Evolutionary conservation across 2,797 vertebrate genomes (phyloP), one percentile per base, ranked within the genome.

Genomic region (Chiroxiphia lanceolata): DNA sequence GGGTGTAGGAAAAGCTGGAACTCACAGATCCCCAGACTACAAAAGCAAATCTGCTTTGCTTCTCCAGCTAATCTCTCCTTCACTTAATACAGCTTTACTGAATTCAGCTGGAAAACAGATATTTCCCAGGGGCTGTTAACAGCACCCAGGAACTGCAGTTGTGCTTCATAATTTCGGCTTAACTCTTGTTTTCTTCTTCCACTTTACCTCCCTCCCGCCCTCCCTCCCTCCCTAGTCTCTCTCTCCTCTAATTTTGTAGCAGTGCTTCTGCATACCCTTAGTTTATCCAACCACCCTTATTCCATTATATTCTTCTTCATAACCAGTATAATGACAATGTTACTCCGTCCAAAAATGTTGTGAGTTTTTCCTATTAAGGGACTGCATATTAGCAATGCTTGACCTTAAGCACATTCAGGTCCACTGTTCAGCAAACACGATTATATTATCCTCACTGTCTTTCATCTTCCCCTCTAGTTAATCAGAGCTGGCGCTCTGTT

Each of bases 1-100:
- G 56, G 34, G 34, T 64, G 33, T 21, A 80, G 65, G 60, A 91
- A 91, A 89, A 91, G 15, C 69, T 44, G 61, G 48, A 72, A 75
- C 48, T 93, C 48, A 56, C 53, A 78, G 72, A 79, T 80, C 69
- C 19, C 22, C 45, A 45, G 65, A 93, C 71, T 87, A 92, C 48
- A 83, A 93, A 95, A 71, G 45, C 29, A 94, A 92, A 95, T 94
- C 84, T 94, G 45, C 61, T 94, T 91, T 94, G 19, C 64, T 93
- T 83, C 72, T 74, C 57, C 15, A 57, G 65, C 36, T 96, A 96
- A 94, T 94, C 76, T 91, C 68, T 87, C 22, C 21, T 76, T 27
- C 40, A 71, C 48, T 96, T 91, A 79, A 89, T 91, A 54, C 10
- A 10, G 16, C 27, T 94, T 91, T 87, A 85, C 27, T 81, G 48